Percentiles rank a stretch among this genome's conserved stretches.
Conservation (phyloP, 2,888 invertebrate genomes). For the Sturmia bella region DNA sequence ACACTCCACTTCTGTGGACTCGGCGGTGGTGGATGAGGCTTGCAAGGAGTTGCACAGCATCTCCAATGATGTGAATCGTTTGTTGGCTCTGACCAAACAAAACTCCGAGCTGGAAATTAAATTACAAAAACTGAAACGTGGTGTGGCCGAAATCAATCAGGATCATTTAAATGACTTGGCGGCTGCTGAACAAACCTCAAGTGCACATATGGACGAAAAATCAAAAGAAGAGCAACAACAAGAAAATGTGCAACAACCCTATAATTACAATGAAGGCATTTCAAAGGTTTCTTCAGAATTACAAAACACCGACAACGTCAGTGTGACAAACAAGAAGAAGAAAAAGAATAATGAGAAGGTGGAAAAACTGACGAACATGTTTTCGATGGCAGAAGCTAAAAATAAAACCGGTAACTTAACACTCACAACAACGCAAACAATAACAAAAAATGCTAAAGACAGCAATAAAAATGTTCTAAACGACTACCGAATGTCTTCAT, state of each 20-base stretch:
- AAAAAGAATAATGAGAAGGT: constrained; percentile 21
- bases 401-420: constrained; percentile 66
- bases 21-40: constrained; percentile 74
- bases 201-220: background rate
- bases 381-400: constrained; percentile 56
- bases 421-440: constrained; percentile 42
- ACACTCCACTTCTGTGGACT: constrained; percentile 63
- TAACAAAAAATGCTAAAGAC: constrained; percentile 46
- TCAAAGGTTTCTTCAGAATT: constrained; percentile 63
- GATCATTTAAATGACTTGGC: constrained; percentile 75
- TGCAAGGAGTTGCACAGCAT: constrained; percentile 79
- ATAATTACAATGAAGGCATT: constrained; percentile 48
- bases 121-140: constrained; percentile 78
- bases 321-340: background rate
- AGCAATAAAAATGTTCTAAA: constrained; percentile 62
- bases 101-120: constrained; percentile 78
- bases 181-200: constrained; percentile 30
- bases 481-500: constrained; percentile 51
- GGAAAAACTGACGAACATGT: constrained; percentile 48
- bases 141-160: constrained; percentile 80
- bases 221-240: constrained; percentile 53
- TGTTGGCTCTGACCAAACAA: constrained; percentile 77
- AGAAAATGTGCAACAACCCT: constrained; percentile 40
- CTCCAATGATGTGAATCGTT: constrained; percentile 79
- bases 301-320: constrained; percentile 30